These are phyloP conservation scores for Ophion obscuratus DNA, from an alignment of 2,888 invertebrate genomes.

Conservation along the genomic window DNA sequence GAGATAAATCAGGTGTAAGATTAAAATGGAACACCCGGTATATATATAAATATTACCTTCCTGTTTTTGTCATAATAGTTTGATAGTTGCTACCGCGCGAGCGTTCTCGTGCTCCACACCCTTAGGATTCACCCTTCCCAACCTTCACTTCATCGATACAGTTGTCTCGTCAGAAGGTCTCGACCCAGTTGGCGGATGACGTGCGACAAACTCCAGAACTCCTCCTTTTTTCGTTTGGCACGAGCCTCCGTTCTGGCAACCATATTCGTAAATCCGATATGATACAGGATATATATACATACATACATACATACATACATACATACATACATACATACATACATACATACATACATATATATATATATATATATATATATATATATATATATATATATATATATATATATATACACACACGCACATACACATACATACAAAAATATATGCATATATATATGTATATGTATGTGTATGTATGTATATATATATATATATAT, in stretches of 20 bases:
- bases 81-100: not conserved
- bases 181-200: slow-evolving; percentile 50
- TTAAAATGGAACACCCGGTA: slow-evolving; percentile 12
- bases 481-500: not conserved
- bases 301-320: not conserved
- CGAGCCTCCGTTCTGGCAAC: not conserved
- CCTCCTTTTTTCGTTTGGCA: slow-evolving; percentile 2
- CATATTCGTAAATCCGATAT: slow-evolving; percentile 1
- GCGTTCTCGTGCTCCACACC: slow-evolving; percentile 3
- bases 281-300: not conserved
- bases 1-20: too few species aligned
- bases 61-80: slow-evolving; percentile 23
- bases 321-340: too few species aligned
- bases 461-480: too few species aligned
- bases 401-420: not conserved
- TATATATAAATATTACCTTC: not conserved
- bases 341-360: too few species aligned
- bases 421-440: too few species aligned
- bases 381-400: not conserved
- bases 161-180: slow-evolving; percentile 49
- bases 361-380: not conserved
- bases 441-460: too few species aligned
- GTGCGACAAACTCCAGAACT: slow-evolving; percentile 16
- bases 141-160: slow-evolving; percentile 36
- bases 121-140: slow-evolving; percentile 41